Base-by-base conservation (phyloP, 2,113 vertebrate species). In the Pachypanchax playfairii region DNA sequence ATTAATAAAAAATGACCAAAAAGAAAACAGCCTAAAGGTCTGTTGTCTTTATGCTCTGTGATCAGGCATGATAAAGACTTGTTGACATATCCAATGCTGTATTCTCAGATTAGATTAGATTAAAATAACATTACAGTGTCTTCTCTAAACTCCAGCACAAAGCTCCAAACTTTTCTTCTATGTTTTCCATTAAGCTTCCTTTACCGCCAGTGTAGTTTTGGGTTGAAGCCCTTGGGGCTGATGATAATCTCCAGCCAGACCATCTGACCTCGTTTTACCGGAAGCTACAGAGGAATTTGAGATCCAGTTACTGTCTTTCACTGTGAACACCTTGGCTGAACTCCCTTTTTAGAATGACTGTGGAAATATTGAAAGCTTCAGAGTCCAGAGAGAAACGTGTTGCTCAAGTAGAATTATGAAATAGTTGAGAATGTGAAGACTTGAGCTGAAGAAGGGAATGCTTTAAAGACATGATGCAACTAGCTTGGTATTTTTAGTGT, bases 281-380 rank as follows among this genome's bases (percentile, higher is more conserved):
- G 68, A 85, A 80, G 28, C 67, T 41, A 21, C 55, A 58, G 20
- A 64, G 48, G 25, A 61, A 47, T 60, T 25, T 78, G 65, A 77
- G 67, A 79, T 51, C 29, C 22, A 54, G 66, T 52, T 28, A 3
- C 44, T 28, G 43, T 29, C 12, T 55, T 70, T 20, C 4, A 35
- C 54, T 24, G 3, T 29, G 22, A n/a, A 44, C 64, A 28, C 26
- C 41, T 48, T 38, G 12, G 13, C 28, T 47, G 1, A 18, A 41
- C 28, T 35, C 28, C 28, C 4, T 33, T 10, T 33, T 18, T 14
- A 44, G 28, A 10, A 18, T 46, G 12, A 35, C 28, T 38, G 4
- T 47, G 2, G 5, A 12, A 55, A 26, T 46, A 61, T 36, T n/a
- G n/a, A n/a, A n/a, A n/a, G n/a, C n/a, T n/a, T n/a, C n/a, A n/a